Conservation (phyloP, 2,888 invertebrate genomes). For the Malachius bipustulatus region DNA sequence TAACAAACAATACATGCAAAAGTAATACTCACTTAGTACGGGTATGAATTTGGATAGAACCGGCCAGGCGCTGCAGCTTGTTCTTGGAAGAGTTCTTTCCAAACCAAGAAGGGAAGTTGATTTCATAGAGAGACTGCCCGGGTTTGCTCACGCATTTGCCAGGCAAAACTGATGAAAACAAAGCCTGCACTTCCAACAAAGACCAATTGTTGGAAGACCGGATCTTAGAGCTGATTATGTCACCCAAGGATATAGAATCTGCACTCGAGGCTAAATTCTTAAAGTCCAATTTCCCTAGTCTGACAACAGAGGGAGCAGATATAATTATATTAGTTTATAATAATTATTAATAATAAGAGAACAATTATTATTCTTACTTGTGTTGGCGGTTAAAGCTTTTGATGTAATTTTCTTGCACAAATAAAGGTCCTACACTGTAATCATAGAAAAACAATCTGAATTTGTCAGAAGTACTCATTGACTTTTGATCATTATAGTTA, state of each 20-base stretch:
- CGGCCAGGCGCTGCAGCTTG: constrained; percentile 71
- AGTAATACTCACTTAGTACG: constrained; percentile 55
- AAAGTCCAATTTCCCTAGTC: too few relatives aligned
- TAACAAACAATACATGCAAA: too few relatives aligned
- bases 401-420: constrained; percentile 97
- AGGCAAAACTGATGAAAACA: constrained; percentile 84
- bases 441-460: constrained; percentile 92
- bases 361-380: constrained; percentile 52
- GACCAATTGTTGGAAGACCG: constrained; percentile 75
- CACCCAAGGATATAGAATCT: constrained; percentile 76
- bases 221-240: constrained; percentile 72
- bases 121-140: too few relatives aligned
- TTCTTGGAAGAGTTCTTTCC: constrained; percentile 82
- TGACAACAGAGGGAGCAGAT: too few relatives aligned
- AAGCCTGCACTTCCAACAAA: constrained; percentile 72
- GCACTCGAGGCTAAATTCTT: constrained; percentile 67
- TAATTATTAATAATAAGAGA: background rate
- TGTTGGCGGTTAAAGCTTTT: too few relatives aligned
- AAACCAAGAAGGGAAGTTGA: constrained; percentile 91
- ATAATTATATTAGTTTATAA: too few relatives aligned
- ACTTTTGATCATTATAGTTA: constrained; percentile 62
- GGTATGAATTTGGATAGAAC: constrained; percentile 80
- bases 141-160: constrained; percentile 76
- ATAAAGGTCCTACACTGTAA: constrained; percentile 90
- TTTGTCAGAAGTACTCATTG: constrained; percentile 69